phyloP scores from a whole-genome alignment of 2,888 invertebrate genomes.

The Andrena marginata region DNA sequence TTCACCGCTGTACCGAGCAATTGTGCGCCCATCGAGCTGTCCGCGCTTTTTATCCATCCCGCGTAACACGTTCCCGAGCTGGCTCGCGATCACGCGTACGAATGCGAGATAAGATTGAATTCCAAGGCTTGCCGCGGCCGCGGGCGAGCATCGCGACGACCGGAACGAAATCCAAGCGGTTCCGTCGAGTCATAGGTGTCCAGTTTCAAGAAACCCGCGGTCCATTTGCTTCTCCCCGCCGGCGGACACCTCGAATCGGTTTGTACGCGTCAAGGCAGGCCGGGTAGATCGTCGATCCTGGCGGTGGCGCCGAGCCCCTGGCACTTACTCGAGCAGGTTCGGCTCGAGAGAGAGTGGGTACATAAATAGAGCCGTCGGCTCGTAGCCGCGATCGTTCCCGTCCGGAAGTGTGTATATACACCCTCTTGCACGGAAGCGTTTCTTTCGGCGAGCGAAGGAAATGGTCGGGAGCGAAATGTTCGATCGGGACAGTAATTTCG shows the following conservation, averaged over 20 bases:
- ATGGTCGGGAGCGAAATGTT: no score
- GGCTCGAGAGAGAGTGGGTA: background rate
- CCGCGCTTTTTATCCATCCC: no score
- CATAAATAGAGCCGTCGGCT: constrained; percentile 38
- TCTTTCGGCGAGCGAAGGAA: no score
- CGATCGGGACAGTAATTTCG: no score
- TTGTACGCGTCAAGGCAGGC: background rate
- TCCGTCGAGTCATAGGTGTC: background rate
- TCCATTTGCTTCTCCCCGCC: constrained; percentile 2
- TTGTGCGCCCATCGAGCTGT: no score
- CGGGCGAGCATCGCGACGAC: no score
- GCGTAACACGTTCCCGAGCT: no score
- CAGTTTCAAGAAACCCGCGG: background rate
- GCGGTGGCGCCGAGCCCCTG: background rate
- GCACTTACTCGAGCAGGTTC: constrained; percentile 2
- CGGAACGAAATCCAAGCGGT: background rate
- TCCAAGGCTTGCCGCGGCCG: no score
- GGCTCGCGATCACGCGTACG: no score
- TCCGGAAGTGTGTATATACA: background rate
- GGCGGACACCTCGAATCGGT: constrained; percentile 9
- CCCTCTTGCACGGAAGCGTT: no score
- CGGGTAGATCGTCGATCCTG: background rate
- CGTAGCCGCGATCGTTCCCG: constrained; percentile 16
- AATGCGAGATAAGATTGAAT: no score
- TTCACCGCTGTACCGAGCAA: no score